A percentile compares a stretch with the other conserved stretches of the same genome.
These are phyloP conservation scores for Nothura maculosa DNA, from an alignment of 2,797 vertebrate species.

Conservation along the genomic window DNA sequence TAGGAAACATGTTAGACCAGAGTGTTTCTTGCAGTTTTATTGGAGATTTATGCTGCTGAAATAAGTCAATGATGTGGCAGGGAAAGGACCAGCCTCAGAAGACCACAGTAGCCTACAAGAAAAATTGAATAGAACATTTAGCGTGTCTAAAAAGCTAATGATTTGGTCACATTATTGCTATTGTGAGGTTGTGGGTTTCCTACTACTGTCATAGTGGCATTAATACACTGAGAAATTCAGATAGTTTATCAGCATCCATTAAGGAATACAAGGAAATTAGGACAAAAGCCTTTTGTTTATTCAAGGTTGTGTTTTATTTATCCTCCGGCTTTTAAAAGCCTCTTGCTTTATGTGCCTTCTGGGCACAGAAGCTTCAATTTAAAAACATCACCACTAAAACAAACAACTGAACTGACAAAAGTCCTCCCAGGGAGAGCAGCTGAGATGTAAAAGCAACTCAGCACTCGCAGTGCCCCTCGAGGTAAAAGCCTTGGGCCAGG, in stretches of 20 bases:
- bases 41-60: background rate
- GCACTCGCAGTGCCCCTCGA: background rate
- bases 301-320: constrained; percentile 73
- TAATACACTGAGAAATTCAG: constrained; percentile 50
- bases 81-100: constrained; percentile 34
- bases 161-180: constrained; percentile 46
- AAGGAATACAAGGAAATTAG: constrained; percentile 78
- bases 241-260: constrained; percentile 73
- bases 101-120: background rate
- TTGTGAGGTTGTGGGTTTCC: constrained; percentile 34
- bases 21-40: background rate
- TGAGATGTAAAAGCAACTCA: constrained; percentile 51
- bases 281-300: constrained; percentile 72
- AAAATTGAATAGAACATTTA: constrained; percentile 21
- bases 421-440: background rate
- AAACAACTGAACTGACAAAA: constrained; percentile 66
- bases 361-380: constrained; percentile 50
- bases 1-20: background rate
- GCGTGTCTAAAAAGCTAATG: constrained; percentile 36
- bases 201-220: background rate
- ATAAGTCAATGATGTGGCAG: background rate
- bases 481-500: background rate
- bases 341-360: constrained; percentile 61
- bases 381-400: constrained; percentile 65
- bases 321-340: constrained; percentile 64